These are phyloP conservation scores for Leucopternis melanops DNA, from an alignment of 2,113 vertebrate genomes.

Conservation along the genomic window DNA sequence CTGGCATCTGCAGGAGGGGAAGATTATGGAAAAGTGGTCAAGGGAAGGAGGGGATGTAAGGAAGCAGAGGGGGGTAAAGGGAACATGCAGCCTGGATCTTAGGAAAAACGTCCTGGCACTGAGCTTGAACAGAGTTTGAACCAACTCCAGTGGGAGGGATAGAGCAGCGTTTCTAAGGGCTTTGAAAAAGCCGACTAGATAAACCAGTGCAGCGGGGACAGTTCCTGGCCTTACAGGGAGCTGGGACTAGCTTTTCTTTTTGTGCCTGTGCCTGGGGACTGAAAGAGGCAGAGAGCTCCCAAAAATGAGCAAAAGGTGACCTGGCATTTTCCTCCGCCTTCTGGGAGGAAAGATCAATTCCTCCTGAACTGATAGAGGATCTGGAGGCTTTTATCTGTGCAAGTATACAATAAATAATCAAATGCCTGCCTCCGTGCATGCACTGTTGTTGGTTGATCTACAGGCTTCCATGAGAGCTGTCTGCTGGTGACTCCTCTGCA, in stretches of 20 bases:
- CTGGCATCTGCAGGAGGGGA: not conserved
- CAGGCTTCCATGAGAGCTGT: not conserved
- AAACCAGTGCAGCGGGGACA: not conserved
- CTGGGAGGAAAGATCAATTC: not conserved
- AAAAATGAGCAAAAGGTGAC: not conserved
- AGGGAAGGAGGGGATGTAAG: not conserved
- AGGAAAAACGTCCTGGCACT: not conserved
- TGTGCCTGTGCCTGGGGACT: not conserved
- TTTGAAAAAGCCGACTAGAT: not conserved
- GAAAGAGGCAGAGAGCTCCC: not conserved
- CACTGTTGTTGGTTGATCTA: not conserved
- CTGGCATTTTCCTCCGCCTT: not conserved
- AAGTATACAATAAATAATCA: not conserved
- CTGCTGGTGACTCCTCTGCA: not conserved
- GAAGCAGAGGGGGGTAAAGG: not conserved
- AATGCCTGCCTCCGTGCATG: rapidly evolving
- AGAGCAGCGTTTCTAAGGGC: not conserved
- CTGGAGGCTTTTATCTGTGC: not conserved
- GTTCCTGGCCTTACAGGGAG: not conserved
- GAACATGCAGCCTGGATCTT: not conserved
- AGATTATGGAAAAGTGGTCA: not conserved
- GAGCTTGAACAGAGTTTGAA: not conserved
- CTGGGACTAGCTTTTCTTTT: not conserved
- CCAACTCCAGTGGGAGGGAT: not conserved
- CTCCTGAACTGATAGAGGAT: not conserved